Evolutionary conservation across 1,140 invertebrate species (phyloP).

Genomic region (Orius insidiosus): DNA sequence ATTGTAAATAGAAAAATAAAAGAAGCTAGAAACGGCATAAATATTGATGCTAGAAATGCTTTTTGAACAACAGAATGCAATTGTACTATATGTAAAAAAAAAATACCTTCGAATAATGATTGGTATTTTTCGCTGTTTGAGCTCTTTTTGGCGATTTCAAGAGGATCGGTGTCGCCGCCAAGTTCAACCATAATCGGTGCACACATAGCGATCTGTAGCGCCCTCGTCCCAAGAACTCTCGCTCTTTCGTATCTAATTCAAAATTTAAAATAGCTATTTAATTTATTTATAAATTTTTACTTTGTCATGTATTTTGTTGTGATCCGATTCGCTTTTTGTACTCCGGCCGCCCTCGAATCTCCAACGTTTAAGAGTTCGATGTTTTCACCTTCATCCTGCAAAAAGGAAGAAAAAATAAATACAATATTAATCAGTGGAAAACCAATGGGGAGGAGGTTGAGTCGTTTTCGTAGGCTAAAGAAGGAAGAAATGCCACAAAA

Average conservation of each 20-base stretch:
- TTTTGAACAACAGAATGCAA: background rate
- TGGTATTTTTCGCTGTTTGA: constrained; percentile 95
- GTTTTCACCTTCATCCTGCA: constrained; percentile 45
- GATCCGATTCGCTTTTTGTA: constrained; percentile 66
- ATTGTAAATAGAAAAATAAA: too few species aligned
- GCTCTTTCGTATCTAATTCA: constrained; percentile 63
- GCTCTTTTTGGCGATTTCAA: constrained; percentile 98
- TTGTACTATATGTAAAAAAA: background rate
- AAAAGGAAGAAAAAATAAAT: background rate
- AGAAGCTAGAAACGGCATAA: too few species aligned
- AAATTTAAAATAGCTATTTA: background rate
- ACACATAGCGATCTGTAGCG: constrained; percentile 99
- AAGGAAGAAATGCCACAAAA: too few species aligned
- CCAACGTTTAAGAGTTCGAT: constrained; percentile 42
- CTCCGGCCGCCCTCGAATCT: constrained; percentile 48
- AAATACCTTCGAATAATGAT: constrained; percentile 75
- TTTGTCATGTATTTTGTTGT: constrained; percentile 95
- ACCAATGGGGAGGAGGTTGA: too few species aligned
- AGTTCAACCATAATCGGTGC: constrained; percentile 99
- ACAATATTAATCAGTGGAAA: too few species aligned
- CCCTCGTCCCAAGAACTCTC: constrained; percentile 84
- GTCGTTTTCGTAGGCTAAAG: too few species aligned
- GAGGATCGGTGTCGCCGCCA: constrained; percentile 95
- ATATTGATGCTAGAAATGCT: too few species aligned
- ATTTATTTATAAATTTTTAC: constrained; percentile 32